phyloP scores from a whole-genome alignment of 2,797 vertebrate genomes.

The Falco cherrug region DNA sequence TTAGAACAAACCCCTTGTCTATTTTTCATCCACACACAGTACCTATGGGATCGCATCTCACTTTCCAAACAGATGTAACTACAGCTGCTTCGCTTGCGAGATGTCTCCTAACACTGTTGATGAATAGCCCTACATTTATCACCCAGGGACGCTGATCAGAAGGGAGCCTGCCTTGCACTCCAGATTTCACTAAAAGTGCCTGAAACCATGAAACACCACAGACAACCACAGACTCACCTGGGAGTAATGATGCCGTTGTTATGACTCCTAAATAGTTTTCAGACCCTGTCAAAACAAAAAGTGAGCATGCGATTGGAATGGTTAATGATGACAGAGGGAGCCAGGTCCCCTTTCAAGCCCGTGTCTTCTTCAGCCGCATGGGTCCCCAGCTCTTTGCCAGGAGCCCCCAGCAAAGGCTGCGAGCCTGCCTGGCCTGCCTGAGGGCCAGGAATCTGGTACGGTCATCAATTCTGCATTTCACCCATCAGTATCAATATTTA shows the following conservation, averaged over 20 bases:
- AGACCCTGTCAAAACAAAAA: neutral
- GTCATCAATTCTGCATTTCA: neutral
- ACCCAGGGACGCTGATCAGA: neutral
- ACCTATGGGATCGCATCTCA: constrained; percentile 48
- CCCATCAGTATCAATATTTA: neutral
- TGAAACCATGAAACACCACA: neutral
- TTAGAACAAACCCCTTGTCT: constrained; percentile 11
- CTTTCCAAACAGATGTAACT: constrained; percentile 51
- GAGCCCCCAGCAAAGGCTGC: neutral
- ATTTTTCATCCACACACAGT: constrained; percentile 26
- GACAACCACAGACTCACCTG: neutral
- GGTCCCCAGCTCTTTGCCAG: neutral
- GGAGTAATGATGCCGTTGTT: neutral
- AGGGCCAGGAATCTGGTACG: neutral
- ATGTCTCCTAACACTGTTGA: neutral
- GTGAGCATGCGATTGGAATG: neutral
- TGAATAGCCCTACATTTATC: constrained; percentile 51
- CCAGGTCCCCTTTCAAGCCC: neutral
- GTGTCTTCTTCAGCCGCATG: fast-evolving
- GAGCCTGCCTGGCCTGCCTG: neutral
- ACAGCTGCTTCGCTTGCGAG: constrained; percentile 25
- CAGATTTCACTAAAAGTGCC: constrained; percentile 24
- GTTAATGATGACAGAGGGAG: neutral
- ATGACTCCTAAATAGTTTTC: constrained; percentile 4
- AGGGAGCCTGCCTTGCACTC: neutral